Percentiles rank a stretch among this genome's conserved stretches.
Evolutionary conservation across 2,888 invertebrate species (phyloP).

Genomic region (Pseudococcus jackbeardsleyi): DNA sequence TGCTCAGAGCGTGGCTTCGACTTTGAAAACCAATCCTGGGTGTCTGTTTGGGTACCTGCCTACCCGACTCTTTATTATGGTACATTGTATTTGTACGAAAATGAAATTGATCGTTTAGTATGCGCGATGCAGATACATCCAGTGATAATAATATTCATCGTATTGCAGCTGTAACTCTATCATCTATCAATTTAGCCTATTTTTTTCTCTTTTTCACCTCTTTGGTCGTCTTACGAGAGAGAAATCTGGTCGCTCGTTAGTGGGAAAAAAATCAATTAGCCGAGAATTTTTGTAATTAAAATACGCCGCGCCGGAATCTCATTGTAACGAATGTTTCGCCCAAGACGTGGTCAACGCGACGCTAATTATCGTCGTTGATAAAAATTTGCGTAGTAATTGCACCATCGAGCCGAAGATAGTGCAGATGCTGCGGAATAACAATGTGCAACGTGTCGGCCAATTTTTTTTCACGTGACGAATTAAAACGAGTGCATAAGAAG

Average conservation of each 20-base stretch:
- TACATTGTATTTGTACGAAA: neutral
- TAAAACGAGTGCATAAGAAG: too few species aligned
- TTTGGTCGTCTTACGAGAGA: neutral
- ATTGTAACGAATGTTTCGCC: constrained; percentile 29
- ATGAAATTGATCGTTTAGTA: neutral
- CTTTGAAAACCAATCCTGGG: neutral
- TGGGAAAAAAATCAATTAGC: constrained; percentile 49
- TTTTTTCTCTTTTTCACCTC: neutral
- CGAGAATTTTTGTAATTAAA: constrained; percentile 43
- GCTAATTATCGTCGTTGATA: constrained; percentile 22
- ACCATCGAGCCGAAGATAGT: neutral
- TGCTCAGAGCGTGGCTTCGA: neutral
- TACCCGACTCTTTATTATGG: neutral
- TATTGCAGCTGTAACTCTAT: neutral
- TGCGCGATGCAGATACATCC: neutral
- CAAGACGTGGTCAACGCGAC: constrained; percentile 28
- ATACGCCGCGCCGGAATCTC: neutral
- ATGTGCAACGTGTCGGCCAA: too few species aligned
- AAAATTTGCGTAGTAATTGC: constrained; percentile 25
- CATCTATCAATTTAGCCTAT: constrained; percentile 27
- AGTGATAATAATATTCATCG: neutral
- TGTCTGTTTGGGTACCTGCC: neutral
- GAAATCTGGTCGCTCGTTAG: constrained; percentile 34
- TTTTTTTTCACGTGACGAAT: too few species aligned
- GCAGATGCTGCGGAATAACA: too few species aligned